Evolutionary conservation across 2,888 invertebrate species (phyloP).

Genomic region (Neria commutata): DNA sequence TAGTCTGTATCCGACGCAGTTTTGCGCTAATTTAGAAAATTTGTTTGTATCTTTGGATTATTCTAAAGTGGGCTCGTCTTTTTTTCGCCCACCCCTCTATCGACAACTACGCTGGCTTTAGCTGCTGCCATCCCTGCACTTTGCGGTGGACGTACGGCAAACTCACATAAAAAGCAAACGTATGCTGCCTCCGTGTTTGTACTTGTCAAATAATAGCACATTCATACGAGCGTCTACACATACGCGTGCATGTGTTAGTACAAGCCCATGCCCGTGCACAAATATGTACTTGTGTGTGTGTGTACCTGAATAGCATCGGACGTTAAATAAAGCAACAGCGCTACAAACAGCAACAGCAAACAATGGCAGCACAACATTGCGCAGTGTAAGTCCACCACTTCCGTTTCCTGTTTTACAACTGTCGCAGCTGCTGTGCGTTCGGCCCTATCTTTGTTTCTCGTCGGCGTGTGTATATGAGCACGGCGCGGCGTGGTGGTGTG

Average conservation of each 20-base stretch:
- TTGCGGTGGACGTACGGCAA: too few species aligned
- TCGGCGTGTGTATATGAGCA: background rate
- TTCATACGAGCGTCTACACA: background rate
- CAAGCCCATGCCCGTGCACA: background rate
- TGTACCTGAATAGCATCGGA: background rate
- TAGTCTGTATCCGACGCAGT: too few species aligned
- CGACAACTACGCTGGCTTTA: too few species aligned
- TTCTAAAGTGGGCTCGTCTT: too few species aligned
- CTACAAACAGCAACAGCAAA: slow-evolving; percentile 5
- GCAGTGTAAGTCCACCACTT: background rate
- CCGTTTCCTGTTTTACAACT: slow-evolving; percentile 8
- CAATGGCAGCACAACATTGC: background rate
- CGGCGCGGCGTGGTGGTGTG: too few species aligned
- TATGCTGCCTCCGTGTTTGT: too few species aligned
- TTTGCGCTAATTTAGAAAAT: too few species aligned
- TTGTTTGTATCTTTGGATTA: too few species aligned
- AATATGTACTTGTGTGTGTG: too few species aligned
- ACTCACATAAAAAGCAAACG: too few species aligned
- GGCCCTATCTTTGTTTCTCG: background rate
- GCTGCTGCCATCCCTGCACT: too few species aligned
- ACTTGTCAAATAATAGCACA: background rate
- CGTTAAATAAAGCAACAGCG: slow-evolving; percentile 4
- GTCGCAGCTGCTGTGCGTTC: slow-evolving; percentile 7
- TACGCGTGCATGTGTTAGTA: background rate
- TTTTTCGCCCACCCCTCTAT: too few species aligned